phyloP scores from a whole-genome alignment of 2,797 vertebrate genomes.

The Lycodopsis pacificus region DNA sequence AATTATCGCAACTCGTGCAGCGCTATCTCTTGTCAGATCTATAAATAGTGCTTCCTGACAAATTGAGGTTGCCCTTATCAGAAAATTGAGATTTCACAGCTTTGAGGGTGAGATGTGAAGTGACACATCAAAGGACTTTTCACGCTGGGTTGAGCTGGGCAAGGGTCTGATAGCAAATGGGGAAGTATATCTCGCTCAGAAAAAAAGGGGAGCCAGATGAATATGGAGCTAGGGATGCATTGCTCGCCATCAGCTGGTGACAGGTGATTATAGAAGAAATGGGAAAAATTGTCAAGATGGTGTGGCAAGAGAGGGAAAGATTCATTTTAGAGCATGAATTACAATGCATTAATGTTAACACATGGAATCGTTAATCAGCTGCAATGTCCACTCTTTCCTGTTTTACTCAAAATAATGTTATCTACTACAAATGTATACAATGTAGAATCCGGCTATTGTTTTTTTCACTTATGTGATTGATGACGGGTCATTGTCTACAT shows the following conservation, averaged over 20 bases:
- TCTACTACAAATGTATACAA: not conserved
- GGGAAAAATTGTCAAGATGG: constrained; percentile 52
- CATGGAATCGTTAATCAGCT: constrained; percentile 40
- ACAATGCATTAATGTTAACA: constrained; percentile 40
- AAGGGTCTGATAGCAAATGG: constrained; percentile 54
- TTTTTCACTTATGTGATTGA: constrained; percentile 17
- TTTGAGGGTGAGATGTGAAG: constrained; percentile 77
- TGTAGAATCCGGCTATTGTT: not conserved
- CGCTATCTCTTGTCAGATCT: constrained; percentile 78
- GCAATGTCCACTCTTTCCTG: not conserved
- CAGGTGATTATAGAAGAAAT: constrained; percentile 52
- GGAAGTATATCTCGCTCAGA: constrained; percentile 39
- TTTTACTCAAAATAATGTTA: constrained; percentile 13
- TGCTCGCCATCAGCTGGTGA: constrained; percentile 40
- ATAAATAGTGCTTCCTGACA: constrained; percentile 84
- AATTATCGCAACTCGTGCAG: constrained; percentile 69
- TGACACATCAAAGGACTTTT: constrained; percentile 77
- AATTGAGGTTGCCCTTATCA: constrained; percentile 84
- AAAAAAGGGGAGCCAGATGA: constrained; percentile 43
- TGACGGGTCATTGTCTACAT: constrained; percentile 6
- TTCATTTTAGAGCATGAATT: constrained; percentile 52
- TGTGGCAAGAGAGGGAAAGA: constrained; percentile 22
- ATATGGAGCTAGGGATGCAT: constrained; percentile 36
- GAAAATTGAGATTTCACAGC: constrained; percentile 84
- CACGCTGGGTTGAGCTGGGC: constrained; percentile 51